Percentiles rank a stretch among this genome's conserved stretches.
Evolutionary conservation across 2,797 vertebrate genomes (phyloP).

Genomic region (Meriones psammophilus): DNA sequence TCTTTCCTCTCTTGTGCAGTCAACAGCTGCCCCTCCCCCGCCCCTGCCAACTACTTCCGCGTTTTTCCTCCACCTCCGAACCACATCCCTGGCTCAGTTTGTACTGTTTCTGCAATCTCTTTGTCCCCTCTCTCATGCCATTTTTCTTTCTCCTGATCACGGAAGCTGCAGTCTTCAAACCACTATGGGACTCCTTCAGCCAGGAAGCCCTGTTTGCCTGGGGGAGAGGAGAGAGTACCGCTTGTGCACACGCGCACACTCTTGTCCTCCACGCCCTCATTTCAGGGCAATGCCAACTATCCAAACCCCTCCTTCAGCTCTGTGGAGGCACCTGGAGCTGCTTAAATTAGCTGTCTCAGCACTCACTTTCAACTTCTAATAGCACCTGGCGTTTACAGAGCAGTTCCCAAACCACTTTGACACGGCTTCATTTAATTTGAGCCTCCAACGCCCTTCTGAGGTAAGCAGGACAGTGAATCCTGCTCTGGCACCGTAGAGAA

Average conservation of each 20-base stretch:
- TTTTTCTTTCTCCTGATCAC: neutral
- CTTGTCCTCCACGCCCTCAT: neutral
- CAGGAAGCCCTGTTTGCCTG: neutral
- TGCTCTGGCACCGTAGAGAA: conserved; percentile 45
- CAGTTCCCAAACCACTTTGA: conserved; percentile 29
- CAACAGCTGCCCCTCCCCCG: neutral
- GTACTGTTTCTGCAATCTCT: conserved; percentile 24
- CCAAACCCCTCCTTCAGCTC: neutral
- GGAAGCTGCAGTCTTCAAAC: neutral
- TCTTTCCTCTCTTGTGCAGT: neutral
- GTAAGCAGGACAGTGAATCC: conserved; percentile 61
- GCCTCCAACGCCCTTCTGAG: conserved; percentile 67
- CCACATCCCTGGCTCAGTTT: neutral
- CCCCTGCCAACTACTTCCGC: neutral
- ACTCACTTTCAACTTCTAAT: conserved; percentile 70
- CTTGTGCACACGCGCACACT: neutral
- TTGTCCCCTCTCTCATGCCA: neutral
- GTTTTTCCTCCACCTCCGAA: neutral
- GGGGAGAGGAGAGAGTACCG: neutral
- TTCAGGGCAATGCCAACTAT: neutral
- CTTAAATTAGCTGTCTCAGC: conserved; percentile 66
- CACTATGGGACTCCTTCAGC: neutral
- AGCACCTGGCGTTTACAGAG: conserved; percentile 59
- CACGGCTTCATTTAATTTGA: conserved; percentile 69
- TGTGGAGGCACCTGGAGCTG: conserved; percentile 48